Evolutionary conservation across 30 jellyfish, hydroid and myxozoan species (phyloP).

Genomic region (Aurelia aurita): DNA sequence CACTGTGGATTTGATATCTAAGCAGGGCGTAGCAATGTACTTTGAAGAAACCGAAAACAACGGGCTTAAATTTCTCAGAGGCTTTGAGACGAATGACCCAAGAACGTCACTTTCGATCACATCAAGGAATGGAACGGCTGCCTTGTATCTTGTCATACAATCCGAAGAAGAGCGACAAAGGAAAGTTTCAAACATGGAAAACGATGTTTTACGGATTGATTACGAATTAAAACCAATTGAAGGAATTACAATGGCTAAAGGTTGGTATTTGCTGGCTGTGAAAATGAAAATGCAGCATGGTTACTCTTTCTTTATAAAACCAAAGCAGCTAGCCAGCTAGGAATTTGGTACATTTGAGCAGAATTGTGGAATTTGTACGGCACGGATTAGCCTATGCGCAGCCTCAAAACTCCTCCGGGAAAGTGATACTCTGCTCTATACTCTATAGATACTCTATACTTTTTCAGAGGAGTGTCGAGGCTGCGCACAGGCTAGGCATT

Average conservation of each 20-base stretch:
- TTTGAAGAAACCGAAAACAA: slow-evolving; percentile 22
- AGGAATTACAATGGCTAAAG: background rate
- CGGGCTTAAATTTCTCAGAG: slow-evolving; percentile 30
- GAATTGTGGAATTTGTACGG: too few species aligned
- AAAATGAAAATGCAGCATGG: too few species aligned
- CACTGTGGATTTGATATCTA: slow-evolving; percentile 21
- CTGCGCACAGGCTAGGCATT: too few species aligned
- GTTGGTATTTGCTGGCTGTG: background rate
- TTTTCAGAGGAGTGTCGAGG: too few species aligned
- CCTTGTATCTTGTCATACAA: slow-evolving; percentile 25
- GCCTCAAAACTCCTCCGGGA: too few species aligned
- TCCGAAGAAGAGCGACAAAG: background rate
- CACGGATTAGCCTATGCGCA: too few species aligned
- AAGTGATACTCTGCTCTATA: too few species aligned
- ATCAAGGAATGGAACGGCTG: slow-evolving; percentile 35
- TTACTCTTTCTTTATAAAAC: too few species aligned
- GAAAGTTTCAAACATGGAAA: background rate
- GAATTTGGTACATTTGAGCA: too few species aligned
- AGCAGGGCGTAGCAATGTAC: slow-evolving; percentile 11
- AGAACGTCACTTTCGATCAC: slow-evolving; percentile 11
- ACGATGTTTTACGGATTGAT: slow-evolving; percentile 6
- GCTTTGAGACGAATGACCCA: slow-evolving; percentile 27
- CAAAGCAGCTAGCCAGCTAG: too few species aligned
- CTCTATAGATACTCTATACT: too few species aligned
- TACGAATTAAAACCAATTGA: slow-evolving; percentile 19